These are phyloP conservation scores for Aporrectodea caliginosa DNA, from an alignment of 1,140 invertebrate genomes.

Conservation along the genomic window DNA sequence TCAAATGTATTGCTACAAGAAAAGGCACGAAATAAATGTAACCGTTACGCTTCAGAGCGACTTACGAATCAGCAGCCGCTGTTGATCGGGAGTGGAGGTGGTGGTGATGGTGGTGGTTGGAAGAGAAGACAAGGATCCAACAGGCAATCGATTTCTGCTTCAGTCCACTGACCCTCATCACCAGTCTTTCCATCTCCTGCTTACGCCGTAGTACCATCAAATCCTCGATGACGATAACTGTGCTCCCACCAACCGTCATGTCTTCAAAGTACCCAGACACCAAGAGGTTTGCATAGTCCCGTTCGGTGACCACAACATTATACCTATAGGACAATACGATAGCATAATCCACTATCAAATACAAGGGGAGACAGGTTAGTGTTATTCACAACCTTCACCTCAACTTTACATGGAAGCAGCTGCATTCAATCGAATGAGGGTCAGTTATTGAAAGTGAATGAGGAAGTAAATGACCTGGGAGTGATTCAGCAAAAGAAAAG, in stretches of 20 bases:
- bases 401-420: no score
- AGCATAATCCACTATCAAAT: no score
- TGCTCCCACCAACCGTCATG: background rate
- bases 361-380: no score
- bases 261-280: background rate
- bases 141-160: background rate
- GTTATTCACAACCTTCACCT: no score
- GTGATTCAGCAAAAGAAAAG: no score
- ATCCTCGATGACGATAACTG: background rate
- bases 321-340: no score
- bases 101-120: background rate
- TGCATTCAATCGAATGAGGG: no score
- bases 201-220: background rate
- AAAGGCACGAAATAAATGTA: background rate
- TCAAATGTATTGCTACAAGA: background rate
- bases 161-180: background rate
- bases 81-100: no score
- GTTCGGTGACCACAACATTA: background rate
- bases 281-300: background rate
- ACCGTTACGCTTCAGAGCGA: background rate
- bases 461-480: no score
- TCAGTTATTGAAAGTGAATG: no score
- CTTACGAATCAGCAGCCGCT: background rate
- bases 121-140: background rate
- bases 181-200: background rate